Percentiles rank a stretch among this genome's conserved stretches.
These are phyloP conservation scores for Anoplopoma fimbria DNA, from an alignment of 2,113 vertebrate species.

Conservation along the genomic window DNA sequence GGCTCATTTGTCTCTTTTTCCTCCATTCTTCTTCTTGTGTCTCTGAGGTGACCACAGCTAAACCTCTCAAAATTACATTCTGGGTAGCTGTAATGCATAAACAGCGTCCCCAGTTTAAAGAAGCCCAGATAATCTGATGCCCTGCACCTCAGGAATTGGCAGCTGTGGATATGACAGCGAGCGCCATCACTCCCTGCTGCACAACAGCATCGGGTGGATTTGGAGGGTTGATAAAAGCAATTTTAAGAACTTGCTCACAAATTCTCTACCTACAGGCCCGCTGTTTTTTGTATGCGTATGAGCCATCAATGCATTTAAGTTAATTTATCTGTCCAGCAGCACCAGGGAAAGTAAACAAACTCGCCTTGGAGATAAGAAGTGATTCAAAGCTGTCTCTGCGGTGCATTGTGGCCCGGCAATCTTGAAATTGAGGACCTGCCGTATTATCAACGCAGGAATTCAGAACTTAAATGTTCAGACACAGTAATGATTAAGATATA, in stretches of 20 bases:
- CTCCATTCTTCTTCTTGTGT: constrained; percentile 23
- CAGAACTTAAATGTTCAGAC: constrained; percentile 34
- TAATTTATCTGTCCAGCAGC: constrained; percentile 64
- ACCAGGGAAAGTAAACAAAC: constrained; percentile 68
- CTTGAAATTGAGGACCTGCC: constrained; percentile 44
- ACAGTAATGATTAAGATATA: constrained; percentile 32
- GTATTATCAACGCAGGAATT: constrained; percentile 22
- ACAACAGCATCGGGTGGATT: constrained; percentile 80
- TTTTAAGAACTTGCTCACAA: constrained; percentile 71
- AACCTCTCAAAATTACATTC: constrained; percentile 70
- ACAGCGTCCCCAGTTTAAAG: constrained; percentile 55
- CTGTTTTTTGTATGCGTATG: constrained; percentile 39
- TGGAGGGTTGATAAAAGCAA: constrained; percentile 71
- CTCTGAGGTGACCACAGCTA: constrained; percentile 52
- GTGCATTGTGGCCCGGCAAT: constrained; percentile 44
- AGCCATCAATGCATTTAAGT: constrained; percentile 37
- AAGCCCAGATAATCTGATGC: constrained; percentile 71
- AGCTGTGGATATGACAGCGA: constrained; percentile 52
- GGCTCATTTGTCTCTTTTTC: constrained; percentile 50
- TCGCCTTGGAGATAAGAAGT: constrained; percentile 49
- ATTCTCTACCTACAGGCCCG: constrained; percentile 41
- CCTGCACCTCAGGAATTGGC: constrained; percentile 61
- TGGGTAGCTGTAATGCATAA: constrained; percentile 60
- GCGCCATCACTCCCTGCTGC: constrained; percentile 76
- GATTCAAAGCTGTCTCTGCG: constrained; percentile 56